phyloP scores from a whole-genome alignment of 2,888 invertebrate species.

The Orthosia incerta region DNA sequence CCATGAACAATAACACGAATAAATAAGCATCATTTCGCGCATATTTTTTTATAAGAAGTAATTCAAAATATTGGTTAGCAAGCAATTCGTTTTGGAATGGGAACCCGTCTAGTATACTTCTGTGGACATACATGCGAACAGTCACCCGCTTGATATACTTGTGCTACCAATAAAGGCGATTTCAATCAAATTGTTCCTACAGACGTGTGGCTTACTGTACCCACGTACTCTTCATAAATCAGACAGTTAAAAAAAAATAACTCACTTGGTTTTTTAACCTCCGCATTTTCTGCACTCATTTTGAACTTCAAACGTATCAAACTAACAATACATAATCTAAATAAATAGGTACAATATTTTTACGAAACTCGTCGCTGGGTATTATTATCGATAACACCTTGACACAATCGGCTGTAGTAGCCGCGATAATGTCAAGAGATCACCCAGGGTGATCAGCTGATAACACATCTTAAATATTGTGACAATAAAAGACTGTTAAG shows the following conservation, averaged over 20 bases:
- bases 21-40: too few relatives aligned
- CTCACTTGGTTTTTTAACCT: conserved; percentile 64
- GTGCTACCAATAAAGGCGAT: too few relatives aligned
- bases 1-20: too few relatives aligned
- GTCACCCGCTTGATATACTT: too few relatives aligned
- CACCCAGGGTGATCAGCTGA: conserved; percentile 25
- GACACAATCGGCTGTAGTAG: conserved; percentile 29
- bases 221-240: too few relatives aligned
- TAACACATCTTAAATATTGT: conserved; percentile 21
- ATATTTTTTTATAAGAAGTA: too few relatives aligned
- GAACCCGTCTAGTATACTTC: too few relatives aligned
- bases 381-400: conserved; percentile 23
- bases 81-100: too few relatives aligned
- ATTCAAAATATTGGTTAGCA: too few relatives aligned
- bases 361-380: background rate
- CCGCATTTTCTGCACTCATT: conserved; percentile 60
- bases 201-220: too few relatives aligned
- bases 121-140: too few relatives aligned
- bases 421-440: conserved; percentile 45
- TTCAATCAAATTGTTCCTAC: too few relatives aligned
- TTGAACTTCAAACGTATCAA: conserved; percentile 31
- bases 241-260: conserved; percentile 7
- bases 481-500: conserved; percentile 15
- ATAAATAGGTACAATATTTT: conserved; percentile 26
- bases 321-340: conserved; percentile 10